phyloP scores from a whole-genome alignment of 2,113 vertebrate species.

The Lepidiolamprologus cunningtoni region DNA sequence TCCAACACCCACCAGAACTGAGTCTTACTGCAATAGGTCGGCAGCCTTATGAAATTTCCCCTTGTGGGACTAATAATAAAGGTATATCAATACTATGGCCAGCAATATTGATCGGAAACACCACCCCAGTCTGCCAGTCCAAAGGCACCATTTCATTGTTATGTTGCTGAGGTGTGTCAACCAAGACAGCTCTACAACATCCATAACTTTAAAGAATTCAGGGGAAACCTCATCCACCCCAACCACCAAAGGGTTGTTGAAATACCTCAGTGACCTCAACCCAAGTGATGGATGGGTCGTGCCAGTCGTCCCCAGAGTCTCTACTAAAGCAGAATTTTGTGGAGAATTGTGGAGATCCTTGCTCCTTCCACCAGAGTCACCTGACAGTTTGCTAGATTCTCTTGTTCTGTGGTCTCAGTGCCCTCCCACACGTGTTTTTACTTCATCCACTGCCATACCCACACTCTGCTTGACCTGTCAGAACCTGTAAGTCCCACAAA shows the following conservation, averaged over 20 bases:
- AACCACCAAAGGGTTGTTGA: background rate
- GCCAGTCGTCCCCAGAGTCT: background rate
- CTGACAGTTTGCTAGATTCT: background rate
- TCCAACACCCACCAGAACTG: background rate
- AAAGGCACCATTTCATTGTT: background rate
- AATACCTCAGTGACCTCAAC: background rate
- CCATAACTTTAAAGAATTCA: background rate
- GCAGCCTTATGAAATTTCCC: no score
- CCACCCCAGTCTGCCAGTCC: background rate
- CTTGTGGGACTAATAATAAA: no score
- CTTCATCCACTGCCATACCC: accelerated
- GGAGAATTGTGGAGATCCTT: background rate
- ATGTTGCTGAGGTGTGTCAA: background rate
- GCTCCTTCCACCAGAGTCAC: background rate
- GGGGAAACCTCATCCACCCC: background rate
- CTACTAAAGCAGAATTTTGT: background rate
- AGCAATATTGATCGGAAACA: background rate
- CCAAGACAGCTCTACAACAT: background rate
- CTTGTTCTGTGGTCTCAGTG: background rate
- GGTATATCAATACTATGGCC: no score
- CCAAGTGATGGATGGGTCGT: background rate
- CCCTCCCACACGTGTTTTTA: background rate
- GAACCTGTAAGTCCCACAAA: background rate
- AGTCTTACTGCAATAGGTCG: no score
- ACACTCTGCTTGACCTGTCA: background rate